These are phyloP conservation scores for Pachyrhynchus sulphureomaculatus DNA, from an alignment of 1,140 invertebrate species.

Conservation along the genomic window DNA sequence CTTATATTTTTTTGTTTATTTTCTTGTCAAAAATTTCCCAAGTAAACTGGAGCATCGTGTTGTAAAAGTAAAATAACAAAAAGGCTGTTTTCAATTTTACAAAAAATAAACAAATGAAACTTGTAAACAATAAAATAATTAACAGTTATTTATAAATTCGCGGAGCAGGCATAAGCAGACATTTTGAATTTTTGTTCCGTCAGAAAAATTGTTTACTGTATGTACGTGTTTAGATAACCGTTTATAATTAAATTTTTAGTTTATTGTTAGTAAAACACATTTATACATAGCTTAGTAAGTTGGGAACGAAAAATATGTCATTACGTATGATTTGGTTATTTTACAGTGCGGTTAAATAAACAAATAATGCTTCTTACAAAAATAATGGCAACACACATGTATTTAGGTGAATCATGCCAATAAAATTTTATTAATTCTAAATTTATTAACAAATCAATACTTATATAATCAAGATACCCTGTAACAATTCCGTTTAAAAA, in stretches of 20 bases:
- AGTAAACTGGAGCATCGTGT: background rate
- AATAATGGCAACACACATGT: conserved; percentile 5
- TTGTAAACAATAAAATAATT: conserved; percentile 25
- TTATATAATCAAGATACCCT: background rate
- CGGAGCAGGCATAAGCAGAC: conserved; percentile 4
- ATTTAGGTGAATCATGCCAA: conserved; percentile 16
- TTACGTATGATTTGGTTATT: conserved; percentile 20
- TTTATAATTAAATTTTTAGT: conserved; percentile 31
- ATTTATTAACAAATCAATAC: conserved; percentile 32
- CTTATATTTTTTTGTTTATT: too few species aligned
- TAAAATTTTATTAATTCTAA: conserved; percentile 20
- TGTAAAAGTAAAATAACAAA: background rate
- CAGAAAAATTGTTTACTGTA: conserved; percentile 22
- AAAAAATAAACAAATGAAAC: background rate
- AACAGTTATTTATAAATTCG: conserved; percentile 20
- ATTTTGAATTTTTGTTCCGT: conserved; percentile 18
- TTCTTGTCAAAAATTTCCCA: background rate
- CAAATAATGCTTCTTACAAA: conserved; percentile 26
- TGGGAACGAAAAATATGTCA: conserved; percentile 31
- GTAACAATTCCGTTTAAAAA: conserved; percentile 23
- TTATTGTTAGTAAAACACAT: conserved; percentile 33
- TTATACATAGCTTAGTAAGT: conserved; percentile 16
- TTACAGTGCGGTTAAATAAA: conserved; percentile 20
- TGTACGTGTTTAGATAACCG: conserved; percentile 24
- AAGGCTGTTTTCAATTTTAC: background rate